Evolutionary conservation across 2,888 invertebrate genomes (phyloP), one percentile per base, ranked within the genome.

Genomic region (Ornithoptera priamus): DNA sequence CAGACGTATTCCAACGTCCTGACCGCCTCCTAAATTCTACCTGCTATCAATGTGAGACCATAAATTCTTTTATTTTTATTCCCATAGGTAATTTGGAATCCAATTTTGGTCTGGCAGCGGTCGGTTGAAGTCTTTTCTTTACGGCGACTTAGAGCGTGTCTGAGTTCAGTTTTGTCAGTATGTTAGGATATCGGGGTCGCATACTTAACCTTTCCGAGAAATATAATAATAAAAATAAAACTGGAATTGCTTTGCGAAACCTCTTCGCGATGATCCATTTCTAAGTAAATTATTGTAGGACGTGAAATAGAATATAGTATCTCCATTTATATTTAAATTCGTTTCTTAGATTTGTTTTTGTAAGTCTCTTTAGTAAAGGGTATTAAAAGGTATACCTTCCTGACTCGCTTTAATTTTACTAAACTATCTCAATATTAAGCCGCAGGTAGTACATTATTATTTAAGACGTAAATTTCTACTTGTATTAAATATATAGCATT

Each of bases 1-100:
- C 61, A 69, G 20, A 53, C 2, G 58, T 42, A 36, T 59, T n/a
- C 59, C 53, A 6, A 62, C 65, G 39, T 67, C 56, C 59, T 12
- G 63, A 63, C 39, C 62, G 61, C 59, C 53, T 64, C 39, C 64
- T 63, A 64, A 70, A 67, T 64, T 22, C 56, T 67, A 70, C 67
- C 70, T 70, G 70, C 63, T 66, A 64, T 39, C 46, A 70, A 53
- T 56, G 67, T 67, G 57, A 73, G 72, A 71, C 70, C 70, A 70
- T 74, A 71, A 67, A 71, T 64, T 74, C 66, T 66, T 74, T 74
- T 73, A 73, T 76, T 77, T 75, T 78, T 74, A 69, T 72, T 66
- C 65, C 58, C 61, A 72, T 70, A 67, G 56, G 72, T 72, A 70
- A 76, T 75, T 75, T 71, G 42, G 66, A 73, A 71, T 72, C 71